Base-by-base conservation (phyloP, 2,888 invertebrate species). In the Carcina quercana region DNA sequence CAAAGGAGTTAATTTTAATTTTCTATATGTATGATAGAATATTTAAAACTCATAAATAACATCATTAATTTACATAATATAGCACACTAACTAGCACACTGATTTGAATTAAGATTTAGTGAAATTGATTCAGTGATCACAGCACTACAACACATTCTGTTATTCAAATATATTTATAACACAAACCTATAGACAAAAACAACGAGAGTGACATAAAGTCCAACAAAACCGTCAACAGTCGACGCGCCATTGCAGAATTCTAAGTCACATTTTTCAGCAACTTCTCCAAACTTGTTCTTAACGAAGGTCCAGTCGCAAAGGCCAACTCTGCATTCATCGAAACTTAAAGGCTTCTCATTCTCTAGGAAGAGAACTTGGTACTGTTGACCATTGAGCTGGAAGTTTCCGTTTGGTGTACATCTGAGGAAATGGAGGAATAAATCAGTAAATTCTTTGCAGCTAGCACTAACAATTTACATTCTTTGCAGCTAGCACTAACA, bases 231-330 rank as follows among this genome's bases (percentile, higher is more conserved):
- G 19, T 37, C 51, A 1, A 53, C 4, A 15, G 25, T 43, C 0
- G 43, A 56, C 2, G 67, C 76, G 7, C 58, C 58, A 28, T 76
- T 82, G 50, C 90, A 91, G 45, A 86, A 86, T 15, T 87, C 72
- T 5, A 86, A 44, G 43, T 86, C 82, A 50, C 91, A 91, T 10
- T 76, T 76, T 13, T 86, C 74, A 2, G 85, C 82, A 1, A 87
- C 55, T 1, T 78, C 63, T 2, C 84, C 79, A 40, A 88, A 88
- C 35, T 86, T 86, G 10, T 84, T 75, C 50, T 89, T 86, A 5
- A 94, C 75, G 13, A 86, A 85, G 0, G 87, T 85, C 92, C 93
- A 93, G 43, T 89, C 88, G 70, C 94, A 94, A 1, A 94, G 86
- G 0, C 93, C 94, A 0, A 91, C 91, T 5, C 88, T 82, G 58